Percentiles rank a stretch among this genome's conserved stretches.
phyloP scores from a whole-genome alignment of 2,797 vertebrate genomes.

The Gymnothorax javanicus region DNA sequence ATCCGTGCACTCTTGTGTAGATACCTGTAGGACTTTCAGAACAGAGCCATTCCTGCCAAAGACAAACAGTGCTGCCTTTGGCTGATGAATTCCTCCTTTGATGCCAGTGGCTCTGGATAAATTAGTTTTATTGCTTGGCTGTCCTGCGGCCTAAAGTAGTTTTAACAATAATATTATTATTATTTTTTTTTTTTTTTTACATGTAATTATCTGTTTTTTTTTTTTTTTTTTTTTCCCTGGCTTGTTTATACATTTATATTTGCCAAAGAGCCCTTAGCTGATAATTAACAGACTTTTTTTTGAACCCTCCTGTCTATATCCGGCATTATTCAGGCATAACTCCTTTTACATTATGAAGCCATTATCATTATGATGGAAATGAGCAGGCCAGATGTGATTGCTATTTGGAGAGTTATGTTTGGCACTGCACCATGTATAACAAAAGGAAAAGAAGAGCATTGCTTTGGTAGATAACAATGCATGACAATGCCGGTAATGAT shows the following conservation, averaged over 20 bases:
- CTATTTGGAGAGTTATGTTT: slow-evolving; percentile 26
- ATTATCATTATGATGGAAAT: slow-evolving; percentile 50
- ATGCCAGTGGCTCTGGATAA: neutral
- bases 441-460: neutral
- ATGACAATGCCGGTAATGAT: too few relatives aligned
- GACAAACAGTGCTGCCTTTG: too few relatives aligned
- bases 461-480: neutral
- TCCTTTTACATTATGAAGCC: slow-evolving; percentile 53
- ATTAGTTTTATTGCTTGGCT: neutral
- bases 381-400: slow-evolving; percentile 47
- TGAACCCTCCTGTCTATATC: slow-evolving; percentile 42
- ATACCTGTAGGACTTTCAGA: too few relatives aligned
- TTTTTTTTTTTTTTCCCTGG: slow-evolving; percentile 24
- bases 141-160: neutral
- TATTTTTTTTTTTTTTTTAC: neutral
- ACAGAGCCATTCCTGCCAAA: too few relatives aligned
- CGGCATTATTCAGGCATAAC: slow-evolving; percentile 51
- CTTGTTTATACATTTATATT: slow-evolving; percentile 38
- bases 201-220: neutral
- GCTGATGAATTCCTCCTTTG: too few relatives aligned
- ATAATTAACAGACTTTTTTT: slow-evolving; percentile 40
- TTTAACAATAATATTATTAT: neutral
- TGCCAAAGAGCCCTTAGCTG: slow-evolving; percentile 42
- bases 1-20: too few relatives aligned
- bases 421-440: slow-evolving; percentile 18